A percentile compares a stretch with the other conserved stretches of the same genome.
Conservation (phyloP, 2,113 vertebrate genomes). For the Pachypanchax playfairii region DNA sequence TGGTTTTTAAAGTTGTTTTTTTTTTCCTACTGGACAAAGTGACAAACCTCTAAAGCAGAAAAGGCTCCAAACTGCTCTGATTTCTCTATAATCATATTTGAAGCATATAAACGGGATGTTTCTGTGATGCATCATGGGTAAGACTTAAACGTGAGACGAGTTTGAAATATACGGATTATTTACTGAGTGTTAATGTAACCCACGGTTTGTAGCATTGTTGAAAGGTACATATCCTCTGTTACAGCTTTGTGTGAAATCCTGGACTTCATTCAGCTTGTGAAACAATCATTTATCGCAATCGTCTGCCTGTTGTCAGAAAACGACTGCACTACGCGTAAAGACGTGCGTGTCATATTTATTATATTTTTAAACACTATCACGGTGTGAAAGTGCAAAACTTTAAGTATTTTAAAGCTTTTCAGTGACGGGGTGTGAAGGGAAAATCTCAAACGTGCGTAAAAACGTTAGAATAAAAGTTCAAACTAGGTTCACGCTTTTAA, state of each 20-base stretch:
- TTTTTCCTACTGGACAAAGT: neutral
- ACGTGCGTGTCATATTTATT: conserved; percentile 53
- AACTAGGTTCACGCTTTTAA: conserved; percentile 38
- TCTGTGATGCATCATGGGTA: conserved; percentile 19
- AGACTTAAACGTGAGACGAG: conserved; percentile 60
- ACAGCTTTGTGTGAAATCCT: conserved; percentile 27
- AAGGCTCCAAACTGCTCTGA: neutral
- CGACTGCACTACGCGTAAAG: conserved; percentile 55
- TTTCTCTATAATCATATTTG: neutral
- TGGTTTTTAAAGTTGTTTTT: no score
- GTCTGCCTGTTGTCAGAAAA: conserved; percentile 38
- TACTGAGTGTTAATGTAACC: conserved; percentile 55
- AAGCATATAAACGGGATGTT: neutral
- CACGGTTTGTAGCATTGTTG: conserved; percentile 37
- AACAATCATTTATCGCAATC: conserved; percentile 12
- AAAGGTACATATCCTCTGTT: conserved; percentile 38
- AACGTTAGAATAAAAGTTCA: conserved; percentile 12
- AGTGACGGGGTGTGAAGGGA: conserved; percentile 10
- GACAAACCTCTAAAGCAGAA: neutral
- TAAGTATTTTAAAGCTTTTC: conserved; percentile 20
- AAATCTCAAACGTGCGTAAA: conserved; percentile 16
- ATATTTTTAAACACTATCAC: conserved; percentile 32
- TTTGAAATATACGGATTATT: conserved; percentile 56
- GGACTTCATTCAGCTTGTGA: conserved; percentile 23
- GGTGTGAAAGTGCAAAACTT: conserved; percentile 24